Evolutionary conservation across 2,888 invertebrate species (phyloP), one percentile per base, ranked within the genome.

Genomic region (Ischnus inquisitorius): DNA sequence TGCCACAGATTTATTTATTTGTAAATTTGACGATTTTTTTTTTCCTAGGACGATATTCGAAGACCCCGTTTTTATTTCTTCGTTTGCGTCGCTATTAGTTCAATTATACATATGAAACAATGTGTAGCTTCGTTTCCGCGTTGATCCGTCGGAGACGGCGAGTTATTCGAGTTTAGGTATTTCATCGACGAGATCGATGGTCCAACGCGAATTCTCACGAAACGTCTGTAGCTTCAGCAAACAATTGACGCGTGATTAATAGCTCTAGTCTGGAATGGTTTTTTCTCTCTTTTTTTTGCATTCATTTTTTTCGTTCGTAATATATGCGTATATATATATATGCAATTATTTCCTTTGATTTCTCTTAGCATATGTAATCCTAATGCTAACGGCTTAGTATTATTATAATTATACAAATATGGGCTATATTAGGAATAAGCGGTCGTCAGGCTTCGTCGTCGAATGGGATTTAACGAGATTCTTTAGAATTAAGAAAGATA

Each of bases 251-350:
- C 89, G 90, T 90, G 89, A 91, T 92, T 77, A 86, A 89, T 91
- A 91, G 89, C 88, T 91, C 91, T 92, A 90, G 91, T 92, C 91
- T 87, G 83, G 84, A 89, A 85, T 83, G 64, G 65, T 83, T 76
- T 71, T 79, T 62, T 71, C 16, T 54, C 54, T 75, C 28, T 43
- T 65, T 43, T 64, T 72, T 85, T 69, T 10, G 22, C 54, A 54
- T 54, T 76, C 46, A 54, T 79, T 57, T 81, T 79, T 51, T 46
- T 82, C 41, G 57, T 78, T 82, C 57, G 41, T 65, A 54, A 41
- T 22, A 74, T 57, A 54, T 41, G 57, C 65, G 43, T 65, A 28
- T 43, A 83, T 79, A 57, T 48, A 51, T 78, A 71, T 76, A 64
- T 60, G 60, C 51, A 79, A 79, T 60, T 79, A 79, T 71, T 71